phyloP scores from a whole-genome alignment of 2,888 invertebrate genomes.

The Scaptomyza caliginosa region DNA sequence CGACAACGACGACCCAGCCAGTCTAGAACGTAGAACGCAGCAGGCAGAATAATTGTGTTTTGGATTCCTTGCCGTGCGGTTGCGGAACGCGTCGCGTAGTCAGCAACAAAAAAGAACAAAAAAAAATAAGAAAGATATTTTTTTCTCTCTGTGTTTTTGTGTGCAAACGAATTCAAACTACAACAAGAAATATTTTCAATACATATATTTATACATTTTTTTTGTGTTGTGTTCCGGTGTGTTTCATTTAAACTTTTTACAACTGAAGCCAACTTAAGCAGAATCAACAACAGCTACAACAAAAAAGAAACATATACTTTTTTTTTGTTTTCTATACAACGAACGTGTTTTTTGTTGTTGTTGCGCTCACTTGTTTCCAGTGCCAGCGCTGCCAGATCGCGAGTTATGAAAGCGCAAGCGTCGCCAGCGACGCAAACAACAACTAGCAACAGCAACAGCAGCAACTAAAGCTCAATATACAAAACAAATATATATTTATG shows the following conservation, averaged over 20 bases:
- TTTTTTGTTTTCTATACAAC: slow-evolving; percentile 31
- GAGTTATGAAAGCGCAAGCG: slow-evolving; percentile 76
- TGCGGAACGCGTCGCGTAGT: slow-evolving; percentile 76
- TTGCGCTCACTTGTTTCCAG: slow-evolving; percentile 41
- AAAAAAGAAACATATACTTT: slow-evolving; percentile 12
- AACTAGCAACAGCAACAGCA: slow-evolving; percentile 10
- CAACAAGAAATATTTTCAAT: slow-evolving; percentile 11
- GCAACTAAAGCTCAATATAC: slow-evolving; percentile 18
- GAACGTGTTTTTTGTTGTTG: slow-evolving; percentile 54
- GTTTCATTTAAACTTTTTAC: slow-evolving; percentile 24
- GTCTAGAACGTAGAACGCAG: slow-evolving; percentile 82
- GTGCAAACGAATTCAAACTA: slow-evolving; percentile 50
- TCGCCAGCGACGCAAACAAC: slow-evolving; percentile 59
- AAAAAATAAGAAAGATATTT: slow-evolving; percentile 23
- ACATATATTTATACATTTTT: slow-evolving; percentile 32
- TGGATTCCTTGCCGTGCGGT: slow-evolving; percentile 82
- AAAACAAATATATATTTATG: slow-evolving; percentile 14
- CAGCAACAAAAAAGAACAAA: slow-evolving; percentile 31
- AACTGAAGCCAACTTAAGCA: slow-evolving; percentile 18
- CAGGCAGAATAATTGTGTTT: slow-evolving; percentile 83
- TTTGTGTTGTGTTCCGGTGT: slow-evolving; percentile 43
- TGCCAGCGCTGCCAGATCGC: slow-evolving; percentile 75
- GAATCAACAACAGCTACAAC: slow-evolving; percentile 8
- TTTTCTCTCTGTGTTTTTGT: slow-evolving; percentile 45
- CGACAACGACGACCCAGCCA: slow-evolving; percentile 60